A percentile compares a stretch with the other conserved stretches of the same genome.
These are phyloP conservation scores for Conistra vaccinii DNA, from an alignment of 2,888 invertebrate genomes.

Conservation along the genomic window DNA sequence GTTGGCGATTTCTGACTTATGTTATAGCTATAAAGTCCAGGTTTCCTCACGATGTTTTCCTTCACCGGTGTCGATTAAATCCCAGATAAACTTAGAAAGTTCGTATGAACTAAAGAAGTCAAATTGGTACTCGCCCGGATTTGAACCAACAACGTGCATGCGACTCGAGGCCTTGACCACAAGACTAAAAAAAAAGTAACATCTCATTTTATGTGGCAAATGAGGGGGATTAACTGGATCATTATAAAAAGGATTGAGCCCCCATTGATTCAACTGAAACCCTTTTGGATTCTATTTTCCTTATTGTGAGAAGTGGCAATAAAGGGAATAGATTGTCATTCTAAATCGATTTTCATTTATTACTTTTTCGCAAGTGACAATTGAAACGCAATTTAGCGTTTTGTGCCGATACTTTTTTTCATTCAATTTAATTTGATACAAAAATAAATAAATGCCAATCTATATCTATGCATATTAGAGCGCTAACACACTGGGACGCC, in stretches of 20 bases:
- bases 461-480: neutral
- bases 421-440: neutral
- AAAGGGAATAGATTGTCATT: conserved; percentile 1
- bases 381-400: neutral
- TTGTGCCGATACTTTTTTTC: neutral
- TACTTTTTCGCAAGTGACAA: neutral
- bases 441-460: neutral
- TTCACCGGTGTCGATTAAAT: neutral
- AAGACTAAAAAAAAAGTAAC: neutral
- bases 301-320: conserved; percentile 6
- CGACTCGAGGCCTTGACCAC: neutral
- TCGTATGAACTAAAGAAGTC: neutral
- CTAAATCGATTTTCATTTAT: neutral
- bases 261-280: neutral
- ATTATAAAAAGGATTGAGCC: neutral
- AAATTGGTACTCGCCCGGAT: neutral
- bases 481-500: too few species aligned
- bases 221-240: neutral
- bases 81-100: neutral
- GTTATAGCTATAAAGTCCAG: too few species aligned
- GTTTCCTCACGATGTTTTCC: neutral
- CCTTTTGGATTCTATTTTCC: neutral
- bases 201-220: neutral
- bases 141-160: neutral
- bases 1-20: neutral